Evolutionary conservation across 1,140 invertebrate species (phyloP), one percentile per base, ranked within the genome.

Genomic region (Drosophila bocki): DNA sequence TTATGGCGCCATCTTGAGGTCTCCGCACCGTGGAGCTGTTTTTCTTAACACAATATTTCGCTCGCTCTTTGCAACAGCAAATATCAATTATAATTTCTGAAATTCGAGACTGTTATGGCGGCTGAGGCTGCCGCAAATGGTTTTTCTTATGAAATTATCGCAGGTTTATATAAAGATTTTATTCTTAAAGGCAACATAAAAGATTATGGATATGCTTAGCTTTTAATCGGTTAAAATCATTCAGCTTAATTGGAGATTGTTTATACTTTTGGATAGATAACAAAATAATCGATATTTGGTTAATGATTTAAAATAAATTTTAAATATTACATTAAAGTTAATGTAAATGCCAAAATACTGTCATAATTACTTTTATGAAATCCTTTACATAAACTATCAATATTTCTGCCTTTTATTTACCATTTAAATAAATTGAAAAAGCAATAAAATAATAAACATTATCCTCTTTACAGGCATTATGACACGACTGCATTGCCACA

Each of bases 21-120:
- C 65, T 60, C 50, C 41, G 53, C 33, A 56, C 53, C 35, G 72
- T 51, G 32, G 39, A 13, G 71, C 37, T 56, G 62, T 60, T 68
- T 56, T 44, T 78, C 41, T 53, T 69, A 57, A 45, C 53, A 63
- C 33, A 77, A 57, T 63, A 60, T 78, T 78, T 76, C 45, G 33
- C 58, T 56, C 59, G 17, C 64, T 62, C 26, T 19, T 26, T 22
- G 32, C 37, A 45, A 60, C 50, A 15, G 59, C 64, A 71, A 83
- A 83, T 83, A 83, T 80, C 81, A 83, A 84, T 83, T 83, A 83
- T 75, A 83, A 83, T 79, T 82, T 71, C 47, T 54, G 64, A 75
- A 69, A 74, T 63, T 82, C 63, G 62, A 82, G 80, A 44, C 42
- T 22, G 35, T 54, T 60, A 61, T 44, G 61, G 54, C 32, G 26